Base-by-base conservation (phyloP, 1,140 invertebrate species). In the Tetramorium parvispinum region DNA sequence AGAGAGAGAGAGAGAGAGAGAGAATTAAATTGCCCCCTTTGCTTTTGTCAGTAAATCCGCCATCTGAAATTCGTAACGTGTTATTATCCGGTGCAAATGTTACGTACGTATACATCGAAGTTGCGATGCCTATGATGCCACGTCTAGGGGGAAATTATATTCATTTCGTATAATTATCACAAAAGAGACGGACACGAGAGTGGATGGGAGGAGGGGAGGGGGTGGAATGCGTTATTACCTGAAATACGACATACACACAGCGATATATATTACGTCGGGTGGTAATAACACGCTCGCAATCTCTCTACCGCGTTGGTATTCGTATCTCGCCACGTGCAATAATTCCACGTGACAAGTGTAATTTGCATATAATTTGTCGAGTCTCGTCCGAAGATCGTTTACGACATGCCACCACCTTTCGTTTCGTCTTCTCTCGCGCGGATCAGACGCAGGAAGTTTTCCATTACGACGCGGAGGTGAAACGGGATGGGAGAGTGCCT, bases 361-460 rank as follows among this genome's bases (percentile, higher is more conserved):
- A 82, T 71, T 73, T 82, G 79, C 66, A 82, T 57, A 82, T 82
- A 73, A 82, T 82, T 82, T 82, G 66, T 73, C 53, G 66, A 37
- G 79, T 43, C 43, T 32, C 51, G 18, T 57, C 37, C 21, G 40
- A 71, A 46, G 51, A 82, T 24, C 66, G 24, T 71, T 82, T 82
- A 73, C 21, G 7, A 13, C n/a, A n/a, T 40, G 46, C 51, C 46
- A 32, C 68, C 77, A 61, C 37, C 65, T 40, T 32, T 70, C 61
- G 46, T 79, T 66, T 27, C 73, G 73, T 13, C 49, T 49, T 13
- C 49, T 49, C 43, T 32, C 16, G 18, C 51, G 51, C 2, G 21
- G 37, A 70, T 53, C 37, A n/a, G 63, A 24, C 16, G n/a, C 16
- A 27, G n/a, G 27, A 32, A 66, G 46, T 78, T 63, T 32, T 63